A percentile compares a stretch with the other conserved stretches of the same genome.
Conservation (phyloP, 2,113 vertebrate species). For the Xenus cinereus region DNA sequence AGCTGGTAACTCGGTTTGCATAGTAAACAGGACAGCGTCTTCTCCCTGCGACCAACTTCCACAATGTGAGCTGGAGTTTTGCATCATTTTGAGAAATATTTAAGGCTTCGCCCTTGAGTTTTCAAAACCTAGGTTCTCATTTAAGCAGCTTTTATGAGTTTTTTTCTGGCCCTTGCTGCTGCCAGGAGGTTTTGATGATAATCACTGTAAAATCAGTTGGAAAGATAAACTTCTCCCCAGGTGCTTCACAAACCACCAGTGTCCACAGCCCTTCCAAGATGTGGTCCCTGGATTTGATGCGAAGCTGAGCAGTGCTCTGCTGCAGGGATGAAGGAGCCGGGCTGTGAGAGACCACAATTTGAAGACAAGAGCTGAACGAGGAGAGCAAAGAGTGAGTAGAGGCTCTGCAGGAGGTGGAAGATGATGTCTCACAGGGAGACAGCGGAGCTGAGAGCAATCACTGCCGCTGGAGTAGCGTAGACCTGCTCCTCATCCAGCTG, state of each 20-base stretch:
- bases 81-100: background rate
- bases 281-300: background rate
- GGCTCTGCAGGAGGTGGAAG: background rate
- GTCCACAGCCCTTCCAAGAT: background rate
- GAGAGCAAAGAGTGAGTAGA: background rate
- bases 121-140: background rate
- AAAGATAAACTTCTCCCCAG: background rate
- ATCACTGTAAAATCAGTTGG: background rate
- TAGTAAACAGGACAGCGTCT: background rate
- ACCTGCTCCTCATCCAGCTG: background rate
- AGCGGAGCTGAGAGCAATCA: background rate
- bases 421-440: background rate
- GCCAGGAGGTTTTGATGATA: background rate
- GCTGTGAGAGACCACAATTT: background rate
- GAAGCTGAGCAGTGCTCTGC: background rate
- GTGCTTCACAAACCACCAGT: background rate
- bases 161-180: background rate
- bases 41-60: background rate
- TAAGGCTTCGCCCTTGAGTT: background rate
- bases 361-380: background rate
- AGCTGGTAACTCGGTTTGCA: background rate
- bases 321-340: background rate
- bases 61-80: background rate
- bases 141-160: background rate
- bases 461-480: background rate